phyloP scores from a whole-genome alignment of 2,888 invertebrate species.

The Blastobasis adustella region DNA sequence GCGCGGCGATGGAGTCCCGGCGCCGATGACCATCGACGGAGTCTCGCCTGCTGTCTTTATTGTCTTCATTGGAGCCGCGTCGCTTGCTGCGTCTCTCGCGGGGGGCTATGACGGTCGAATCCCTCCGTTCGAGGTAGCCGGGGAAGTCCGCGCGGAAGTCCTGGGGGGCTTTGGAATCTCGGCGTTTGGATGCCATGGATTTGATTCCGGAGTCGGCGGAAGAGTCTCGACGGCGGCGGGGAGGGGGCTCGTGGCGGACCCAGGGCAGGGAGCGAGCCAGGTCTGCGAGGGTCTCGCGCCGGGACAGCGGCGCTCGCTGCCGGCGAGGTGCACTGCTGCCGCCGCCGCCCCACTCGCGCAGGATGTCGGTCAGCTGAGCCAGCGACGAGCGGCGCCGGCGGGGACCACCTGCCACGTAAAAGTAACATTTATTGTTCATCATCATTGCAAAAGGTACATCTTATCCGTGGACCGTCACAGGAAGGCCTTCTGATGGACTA shows the following conservation, averaged over 20 bases:
- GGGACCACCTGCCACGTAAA: constrained; percentile 60
- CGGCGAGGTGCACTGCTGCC: constrained; percentile 66
- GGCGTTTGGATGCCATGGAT: constrained; percentile 81
- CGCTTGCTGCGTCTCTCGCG: constrained; percentile 64
- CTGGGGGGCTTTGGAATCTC: constrained; percentile 81
- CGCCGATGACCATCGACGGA: constrained; percentile 80
- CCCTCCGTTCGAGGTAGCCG: constrained; percentile 80
- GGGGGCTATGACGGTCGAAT: constrained; percentile 71
- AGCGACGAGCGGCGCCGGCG: constrained; percentile 88
- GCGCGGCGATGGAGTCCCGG: constrained; percentile 79
- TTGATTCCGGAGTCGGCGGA: constrained; percentile 91
- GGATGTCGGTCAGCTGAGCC: constrained; percentile 90
- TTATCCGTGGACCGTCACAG: too few species aligned
- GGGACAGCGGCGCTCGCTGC: constrained; percentile 81
- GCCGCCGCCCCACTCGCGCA: constrained; percentile 89
- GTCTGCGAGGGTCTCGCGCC: constrained; percentile 91
- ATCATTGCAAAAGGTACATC: too few species aligned
- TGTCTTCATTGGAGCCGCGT: constrained; percentile 78
- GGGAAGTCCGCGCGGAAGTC: constrained; percentile 83
- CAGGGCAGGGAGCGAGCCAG: constrained; percentile 89
- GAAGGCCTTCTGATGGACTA: too few species aligned
- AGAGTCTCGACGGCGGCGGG: constrained; percentile 87
- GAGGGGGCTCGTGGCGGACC: constrained; percentile 78
- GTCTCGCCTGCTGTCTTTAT: constrained; percentile 77
- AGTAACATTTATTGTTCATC: too few species aligned